Evolutionary conservation across 23 tunicate species (phyloP).

Genomic region (Clavelina lepadiformis): DNA sequence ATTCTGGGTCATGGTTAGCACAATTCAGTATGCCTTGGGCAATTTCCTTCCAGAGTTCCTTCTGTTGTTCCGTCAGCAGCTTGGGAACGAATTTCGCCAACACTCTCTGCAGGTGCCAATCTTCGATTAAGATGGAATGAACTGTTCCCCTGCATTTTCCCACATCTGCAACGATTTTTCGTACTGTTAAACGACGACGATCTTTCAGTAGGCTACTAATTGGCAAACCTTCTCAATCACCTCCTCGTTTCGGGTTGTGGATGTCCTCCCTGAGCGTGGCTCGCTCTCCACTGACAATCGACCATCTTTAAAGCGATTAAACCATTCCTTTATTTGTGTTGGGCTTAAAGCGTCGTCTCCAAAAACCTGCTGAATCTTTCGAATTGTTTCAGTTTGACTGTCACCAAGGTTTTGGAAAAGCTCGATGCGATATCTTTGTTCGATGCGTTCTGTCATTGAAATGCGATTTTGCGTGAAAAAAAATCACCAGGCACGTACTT

Average conservation of each 20-base stretch:
- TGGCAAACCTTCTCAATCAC: constrained; percentile 11
- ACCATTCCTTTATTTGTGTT: constrained; percentile 30
- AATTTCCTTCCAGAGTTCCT: constrained; percentile 28
- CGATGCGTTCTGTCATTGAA: constrained; percentile 22
- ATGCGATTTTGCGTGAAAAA: too few species aligned
- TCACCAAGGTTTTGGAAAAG: constrained; percentile 28
- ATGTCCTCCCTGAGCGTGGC: constrained; percentile 21
- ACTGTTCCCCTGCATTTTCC: constrained; percentile 25
- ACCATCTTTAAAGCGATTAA: constrained; percentile 30
- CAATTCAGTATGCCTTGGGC: constrained; percentile 10
- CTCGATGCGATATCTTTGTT: constrained; percentile 32
- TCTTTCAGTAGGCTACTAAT: constrained; percentile 21
- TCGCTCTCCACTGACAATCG: constrained; percentile 21
- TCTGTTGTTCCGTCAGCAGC: constrained; percentile 30
- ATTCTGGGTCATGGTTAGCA: constrained; percentile 31
- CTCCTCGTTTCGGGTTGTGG: constrained; percentile 33
- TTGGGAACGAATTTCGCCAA: constrained; percentile 21
- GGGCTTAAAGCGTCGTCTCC: constrained; percentile 23
- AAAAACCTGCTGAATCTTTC: constrained; percentile 28
- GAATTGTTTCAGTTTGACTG: constrained; percentile 27
- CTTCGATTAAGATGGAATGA: constrained; percentile 20
- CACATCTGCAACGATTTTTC: constrained; percentile 23
- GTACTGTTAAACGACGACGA: constrained; percentile 36
- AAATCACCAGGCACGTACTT: too few species aligned
- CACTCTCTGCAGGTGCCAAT: constrained; percentile 28